These are phyloP conservation scores for Dryobates pubescens DNA, from an alignment of 2,797 vertebrate genomes.

Conservation along the genomic window DNA sequence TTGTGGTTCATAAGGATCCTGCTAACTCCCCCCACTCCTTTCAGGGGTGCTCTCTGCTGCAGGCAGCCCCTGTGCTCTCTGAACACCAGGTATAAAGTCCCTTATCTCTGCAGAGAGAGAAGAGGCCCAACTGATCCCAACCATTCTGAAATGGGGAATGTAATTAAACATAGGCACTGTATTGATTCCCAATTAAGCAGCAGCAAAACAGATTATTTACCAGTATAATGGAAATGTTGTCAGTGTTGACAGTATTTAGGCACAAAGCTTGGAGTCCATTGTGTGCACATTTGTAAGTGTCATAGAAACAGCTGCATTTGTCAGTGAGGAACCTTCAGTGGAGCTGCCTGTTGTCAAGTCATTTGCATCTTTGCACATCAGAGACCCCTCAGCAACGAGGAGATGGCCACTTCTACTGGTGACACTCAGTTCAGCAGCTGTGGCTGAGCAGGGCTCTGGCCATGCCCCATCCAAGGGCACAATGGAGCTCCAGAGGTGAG, in stretches of 20 bases:
- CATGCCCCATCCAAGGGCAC: rapidly evolving
- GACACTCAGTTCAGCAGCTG: neutral
- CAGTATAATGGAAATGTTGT: constrained; percentile 4
- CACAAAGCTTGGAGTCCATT: neutral
- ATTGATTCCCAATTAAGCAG: constrained; percentile 38
- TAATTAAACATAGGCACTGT: constrained; percentile 14
- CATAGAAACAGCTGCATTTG: neutral
- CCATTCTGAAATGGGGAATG: neutral
- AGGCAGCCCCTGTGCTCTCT: neutral
- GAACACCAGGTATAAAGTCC: neutral
- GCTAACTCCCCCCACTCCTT: neutral
- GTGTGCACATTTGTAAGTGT: neutral
- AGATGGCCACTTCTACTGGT: rapidly evolving
- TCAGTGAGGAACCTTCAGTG: neutral
- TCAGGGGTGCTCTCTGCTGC: neutral
- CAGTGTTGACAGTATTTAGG: neutral
- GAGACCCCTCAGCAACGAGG: neutral
- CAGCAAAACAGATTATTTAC: constrained; percentile 28
- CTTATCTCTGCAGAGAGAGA: neutral
- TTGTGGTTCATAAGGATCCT: neutral
- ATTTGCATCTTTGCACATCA: neutral
- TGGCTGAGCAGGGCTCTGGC: rapidly evolving
- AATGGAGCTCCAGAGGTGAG: neutral
- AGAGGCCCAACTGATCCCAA: neutral
- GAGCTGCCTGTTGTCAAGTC: neutral